Conservation (phyloP, 2,797 vertebrate species). For the Takifugu ocellatus region DNA sequence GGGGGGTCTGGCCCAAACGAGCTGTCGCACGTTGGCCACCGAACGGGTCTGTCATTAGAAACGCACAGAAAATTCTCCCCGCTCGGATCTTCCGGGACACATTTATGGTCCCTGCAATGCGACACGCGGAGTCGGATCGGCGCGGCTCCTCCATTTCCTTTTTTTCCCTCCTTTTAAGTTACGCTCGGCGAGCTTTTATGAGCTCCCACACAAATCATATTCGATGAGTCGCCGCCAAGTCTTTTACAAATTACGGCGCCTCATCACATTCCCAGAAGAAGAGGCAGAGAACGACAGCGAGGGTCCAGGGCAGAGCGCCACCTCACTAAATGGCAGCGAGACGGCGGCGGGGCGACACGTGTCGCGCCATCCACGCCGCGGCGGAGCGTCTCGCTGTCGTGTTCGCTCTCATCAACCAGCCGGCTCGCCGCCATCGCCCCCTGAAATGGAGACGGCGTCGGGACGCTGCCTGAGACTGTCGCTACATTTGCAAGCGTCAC, state of each 20-base stretch:
- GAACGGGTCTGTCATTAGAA: constrained; percentile 52
- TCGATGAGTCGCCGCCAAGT: constrained; percentile 67
- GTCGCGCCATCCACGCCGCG: constrained; percentile 63
- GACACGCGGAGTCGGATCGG: constrained; percentile 52
- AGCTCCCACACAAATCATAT: constrained; percentile 71
- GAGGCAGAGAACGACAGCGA: constrained; percentile 27
- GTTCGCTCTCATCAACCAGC: constrained; percentile 50
- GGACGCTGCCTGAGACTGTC: constrained; percentile 7
- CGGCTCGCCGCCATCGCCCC: constrained; percentile 40
- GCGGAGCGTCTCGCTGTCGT: constrained; percentile 49
- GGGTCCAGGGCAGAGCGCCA: constrained; percentile 28
- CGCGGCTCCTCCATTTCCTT: constrained; percentile 57
- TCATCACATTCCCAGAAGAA: constrained; percentile 52
- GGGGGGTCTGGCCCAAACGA: no score
- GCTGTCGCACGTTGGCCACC: constrained; percentile 19
- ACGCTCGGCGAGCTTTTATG: constrained; percentile 67
- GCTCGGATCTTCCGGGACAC: constrained; percentile 31
- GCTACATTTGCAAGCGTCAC: background rate
- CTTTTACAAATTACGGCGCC: constrained; percentile 65
- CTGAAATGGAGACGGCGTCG: constrained; percentile 29
- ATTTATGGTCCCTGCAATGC: constrained; percentile 70
- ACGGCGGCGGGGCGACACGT: constrained; percentile 53
- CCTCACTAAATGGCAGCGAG: constrained; percentile 48
- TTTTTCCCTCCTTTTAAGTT: constrained; percentile 60
- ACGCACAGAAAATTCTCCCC: constrained; percentile 46